These are phyloP conservation scores for Palloptera scutellata DNA, from an alignment of 2,888 invertebrate genomes.

Conservation along the genomic window DNA sequence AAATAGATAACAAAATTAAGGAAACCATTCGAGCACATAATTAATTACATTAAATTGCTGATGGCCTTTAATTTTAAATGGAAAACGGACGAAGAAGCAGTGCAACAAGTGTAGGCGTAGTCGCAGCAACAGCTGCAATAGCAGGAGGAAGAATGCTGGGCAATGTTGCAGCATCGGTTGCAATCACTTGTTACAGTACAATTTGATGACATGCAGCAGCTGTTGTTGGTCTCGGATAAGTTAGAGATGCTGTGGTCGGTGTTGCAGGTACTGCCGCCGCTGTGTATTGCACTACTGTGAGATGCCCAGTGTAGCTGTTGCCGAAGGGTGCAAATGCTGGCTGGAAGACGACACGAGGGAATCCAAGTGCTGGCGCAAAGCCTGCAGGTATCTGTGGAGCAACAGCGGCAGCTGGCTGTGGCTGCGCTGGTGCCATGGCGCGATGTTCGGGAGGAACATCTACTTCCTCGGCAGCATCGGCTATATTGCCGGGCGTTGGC, in stretches of 20 bases:
- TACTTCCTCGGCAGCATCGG: constrained; percentile 47
- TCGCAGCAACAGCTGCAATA: not conserved
- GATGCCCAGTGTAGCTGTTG: constrained; percentile 44
- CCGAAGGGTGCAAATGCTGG: constrained; percentile 66
- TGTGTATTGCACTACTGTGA: constrained; percentile 40
- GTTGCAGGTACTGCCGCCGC: not conserved
- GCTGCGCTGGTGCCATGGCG: constrained; percentile 40
- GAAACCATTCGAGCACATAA: too few relatives aligned
- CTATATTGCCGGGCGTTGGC: constrained; percentile 42
- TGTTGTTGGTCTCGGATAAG: not conserved
- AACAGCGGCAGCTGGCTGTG: constrained; percentile 40
- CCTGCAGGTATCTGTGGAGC: constrained; percentile 42
- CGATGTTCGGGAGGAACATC: constrained; percentile 47
- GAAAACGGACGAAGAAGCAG: constrained; percentile 2
- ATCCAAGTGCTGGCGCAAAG: constrained; percentile 65
- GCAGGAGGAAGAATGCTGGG: not conserved
- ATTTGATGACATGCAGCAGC: not conserved
- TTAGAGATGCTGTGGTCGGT: not conserved
- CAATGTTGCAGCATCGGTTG: not conserved
- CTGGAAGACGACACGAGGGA: constrained; percentile 46
- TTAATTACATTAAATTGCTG: too few relatives aligned
- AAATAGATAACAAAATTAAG: too few relatives aligned
- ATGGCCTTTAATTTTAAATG: constrained; percentile 19
- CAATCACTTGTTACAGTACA: too few relatives aligned
- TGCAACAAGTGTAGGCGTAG: not conserved